phyloP scores from a whole-genome alignment of 2,888 invertebrate genomes.

The Cybosia mesomella region DNA sequence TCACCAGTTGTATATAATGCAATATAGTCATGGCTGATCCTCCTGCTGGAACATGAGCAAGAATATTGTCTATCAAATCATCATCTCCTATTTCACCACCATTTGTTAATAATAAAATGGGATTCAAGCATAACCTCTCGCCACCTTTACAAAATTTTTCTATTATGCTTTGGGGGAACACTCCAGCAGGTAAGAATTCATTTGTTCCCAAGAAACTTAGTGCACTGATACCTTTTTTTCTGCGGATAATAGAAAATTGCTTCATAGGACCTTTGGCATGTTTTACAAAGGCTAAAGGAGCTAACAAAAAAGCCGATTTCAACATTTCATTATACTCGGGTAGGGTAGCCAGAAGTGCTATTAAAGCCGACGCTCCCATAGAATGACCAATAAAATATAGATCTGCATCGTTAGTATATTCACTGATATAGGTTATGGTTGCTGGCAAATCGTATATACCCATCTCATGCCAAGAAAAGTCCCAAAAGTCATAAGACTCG shows the following conservation, averaged over 20 bases:
- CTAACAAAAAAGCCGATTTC: slow-evolving; percentile 58
- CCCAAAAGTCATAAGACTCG: slow-evolving; percentile 56
- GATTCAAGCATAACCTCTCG: slow-evolving; percentile 53
- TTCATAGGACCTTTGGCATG: slow-evolving; percentile 60
- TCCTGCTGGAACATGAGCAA: slow-evolving; percentile 49
- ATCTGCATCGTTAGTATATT: slow-evolving; percentile 41
- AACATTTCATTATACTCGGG: slow-evolving; percentile 59
- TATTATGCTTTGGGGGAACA: slow-evolving; percentile 48
- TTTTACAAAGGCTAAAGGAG: slow-evolving; percentile 65
- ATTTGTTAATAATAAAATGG: slow-evolving; percentile 56
- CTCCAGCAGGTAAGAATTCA: slow-evolving; percentile 46
- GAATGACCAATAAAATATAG: slow-evolving; percentile 65
- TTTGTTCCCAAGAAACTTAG: slow-evolving; percentile 49
- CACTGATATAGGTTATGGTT: slow-evolving; percentile 57
- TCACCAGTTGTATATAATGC: slow-evolving; percentile 65
- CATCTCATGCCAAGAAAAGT: slow-evolving; percentile 72
- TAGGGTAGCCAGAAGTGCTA: slow-evolving; percentile 57
- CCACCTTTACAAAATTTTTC: slow-evolving; percentile 56
- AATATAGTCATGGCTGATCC: slow-evolving; percentile 62
- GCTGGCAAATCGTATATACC: slow-evolving; percentile 63
- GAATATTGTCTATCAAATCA: slow-evolving; percentile 38
- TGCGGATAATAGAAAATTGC: slow-evolving; percentile 52
- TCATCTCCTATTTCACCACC: slow-evolving; percentile 48
- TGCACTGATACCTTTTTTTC: slow-evolving; percentile 36
- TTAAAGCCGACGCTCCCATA: slow-evolving; percentile 63